A percentile compares a stretch with the other conserved stretches of the same genome.
These are phyloP conservation scores for Amblyteles armatorius DNA, from an alignment of 2,888 invertebrate species.

Conservation along the genomic window DNA sequence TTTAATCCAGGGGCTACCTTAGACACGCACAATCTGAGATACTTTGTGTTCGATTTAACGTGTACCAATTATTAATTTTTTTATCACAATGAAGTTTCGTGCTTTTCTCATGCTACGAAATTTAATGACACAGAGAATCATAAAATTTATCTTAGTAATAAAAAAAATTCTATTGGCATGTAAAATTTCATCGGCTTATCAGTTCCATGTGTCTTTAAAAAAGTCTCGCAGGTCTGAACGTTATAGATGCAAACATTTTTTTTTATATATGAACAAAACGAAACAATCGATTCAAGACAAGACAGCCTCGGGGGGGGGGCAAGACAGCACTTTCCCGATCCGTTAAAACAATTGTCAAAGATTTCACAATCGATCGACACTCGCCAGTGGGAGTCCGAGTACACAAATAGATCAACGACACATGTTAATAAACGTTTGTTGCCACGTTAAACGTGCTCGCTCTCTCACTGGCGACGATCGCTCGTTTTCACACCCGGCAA, in stretches of 20 bases:
- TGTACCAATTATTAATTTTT: neutral
- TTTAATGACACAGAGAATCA: slow-evolving; percentile 17
- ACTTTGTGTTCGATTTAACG: neutral
- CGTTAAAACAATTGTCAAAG: slow-evolving; percentile 39
- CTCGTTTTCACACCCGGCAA: slow-evolving; percentile 21
- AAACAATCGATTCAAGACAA: slow-evolving; percentile 49
- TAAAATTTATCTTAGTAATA: slow-evolving; percentile 17
- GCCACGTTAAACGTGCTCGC: slow-evolving; percentile 8
- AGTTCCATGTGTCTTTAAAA: neutral
- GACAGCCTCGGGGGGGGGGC: slow-evolving; percentile 14
- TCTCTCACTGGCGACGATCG: slow-evolving; percentile 51
- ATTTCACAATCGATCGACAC: slow-evolving; percentile 25
- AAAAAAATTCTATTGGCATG: neutral
- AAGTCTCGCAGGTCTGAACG: neutral
- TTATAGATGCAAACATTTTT: slow-evolving; percentile 1
- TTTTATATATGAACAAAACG: neutral
- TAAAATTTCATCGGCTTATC: neutral
- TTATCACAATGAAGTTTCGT: slow-evolving; percentile 3
- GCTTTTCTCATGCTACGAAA: slow-evolving; percentile 27
- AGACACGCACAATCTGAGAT: no score
- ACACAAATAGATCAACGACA: neutral
- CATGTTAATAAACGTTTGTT: neutral
- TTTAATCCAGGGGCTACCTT: neutral
- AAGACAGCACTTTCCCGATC: slow-evolving; percentile 32
- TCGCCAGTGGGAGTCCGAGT: slow-evolving; percentile 39